Evolutionary conservation across 2,888 invertebrate genomes (phyloP).

Genomic region (Heliconius sara): DNA sequence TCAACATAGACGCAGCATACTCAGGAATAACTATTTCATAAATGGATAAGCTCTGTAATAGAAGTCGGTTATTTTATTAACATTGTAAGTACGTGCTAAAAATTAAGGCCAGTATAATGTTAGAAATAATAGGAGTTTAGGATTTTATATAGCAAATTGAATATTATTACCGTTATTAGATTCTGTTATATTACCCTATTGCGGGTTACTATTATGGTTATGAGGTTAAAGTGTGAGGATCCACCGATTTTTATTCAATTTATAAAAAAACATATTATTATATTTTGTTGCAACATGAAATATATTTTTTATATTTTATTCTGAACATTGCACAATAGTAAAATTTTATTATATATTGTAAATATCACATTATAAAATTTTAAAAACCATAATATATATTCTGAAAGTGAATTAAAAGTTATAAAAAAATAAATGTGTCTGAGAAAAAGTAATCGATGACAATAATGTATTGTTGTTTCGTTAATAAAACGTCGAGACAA

Average conservation of each 20-base stretch:
- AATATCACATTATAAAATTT: too few species aligned
- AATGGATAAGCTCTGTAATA: slow-evolving; percentile 17
- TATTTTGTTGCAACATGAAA: not conserved
- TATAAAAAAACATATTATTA: not conserved
- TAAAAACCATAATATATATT: too few species aligned
- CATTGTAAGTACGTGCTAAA: slow-evolving; percentile 31
- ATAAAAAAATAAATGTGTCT: too few species aligned
- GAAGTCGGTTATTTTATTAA: slow-evolving; percentile 28
- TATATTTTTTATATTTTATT: not conserved
- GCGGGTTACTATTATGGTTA: slow-evolving; percentile 23
- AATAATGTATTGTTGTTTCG: too few species aligned
- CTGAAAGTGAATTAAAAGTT: too few species aligned
- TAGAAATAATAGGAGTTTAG: slow-evolving; percentile 27
- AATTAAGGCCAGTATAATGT: slow-evolving; percentile 26
- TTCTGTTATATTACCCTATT: slow-evolving; percentile 26
- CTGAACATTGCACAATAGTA: not conserved
- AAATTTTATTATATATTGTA: too few species aligned
- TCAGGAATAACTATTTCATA: slow-evolving; percentile 10
- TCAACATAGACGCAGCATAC: not conserved
- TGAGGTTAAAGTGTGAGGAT: slow-evolving; percentile 9
- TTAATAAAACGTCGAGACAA: slow-evolving; percentile 1
- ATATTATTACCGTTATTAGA: slow-evolving; percentile 20
- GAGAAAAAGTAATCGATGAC: too few species aligned
- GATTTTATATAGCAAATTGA: slow-evolving; percentile 27
- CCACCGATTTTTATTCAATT: not conserved